Percentiles rank a stretch among this genome's conserved stretches.
Evolutionary conservation across 2,113 vertebrate genomes (phyloP).

Genomic region (Dromaius novaehollandiae): DNA sequence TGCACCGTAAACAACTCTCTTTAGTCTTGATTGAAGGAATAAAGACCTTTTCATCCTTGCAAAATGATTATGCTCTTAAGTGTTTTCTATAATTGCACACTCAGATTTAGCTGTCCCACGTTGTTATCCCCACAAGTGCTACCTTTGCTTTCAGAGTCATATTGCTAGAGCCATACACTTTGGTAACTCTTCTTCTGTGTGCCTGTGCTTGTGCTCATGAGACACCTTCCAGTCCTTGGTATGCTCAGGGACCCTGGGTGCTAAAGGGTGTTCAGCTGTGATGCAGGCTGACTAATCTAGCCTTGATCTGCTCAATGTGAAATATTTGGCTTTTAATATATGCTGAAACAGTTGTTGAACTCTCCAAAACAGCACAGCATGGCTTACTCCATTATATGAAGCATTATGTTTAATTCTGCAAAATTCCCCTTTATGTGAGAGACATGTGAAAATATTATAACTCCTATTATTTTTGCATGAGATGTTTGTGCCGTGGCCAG

Average conservation of each 20-base stretch:
- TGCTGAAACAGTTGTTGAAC: background rate
- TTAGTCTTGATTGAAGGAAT: background rate
- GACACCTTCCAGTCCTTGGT: background rate
- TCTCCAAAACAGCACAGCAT: background rate
- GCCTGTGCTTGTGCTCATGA: background rate
- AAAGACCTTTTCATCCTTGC: background rate
- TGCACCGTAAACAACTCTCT: background rate
- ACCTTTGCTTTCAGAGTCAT: accelerated
- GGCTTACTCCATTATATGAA: background rate
- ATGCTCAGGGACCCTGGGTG: accelerated
- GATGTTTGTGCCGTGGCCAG: background rate
- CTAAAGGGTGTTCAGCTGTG: background rate
- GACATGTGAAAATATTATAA: background rate
- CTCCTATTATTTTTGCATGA: background rate
- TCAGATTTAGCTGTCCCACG: background rate
- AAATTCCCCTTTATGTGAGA: background rate
- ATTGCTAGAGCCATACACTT: background rate
- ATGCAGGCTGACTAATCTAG: background rate
- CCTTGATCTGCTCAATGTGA: background rate
- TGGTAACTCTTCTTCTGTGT: background rate
- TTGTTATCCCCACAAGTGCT: background rate
- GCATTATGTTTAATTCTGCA: background rate
- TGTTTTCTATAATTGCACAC: background rate
- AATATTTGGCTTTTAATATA: background rate
- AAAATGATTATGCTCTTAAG: background rate